These are phyloP conservation scores for Myotis pilosus DNA, from an alignment of 2,797 vertebrate genomes.

Conservation along the genomic window DNA sequence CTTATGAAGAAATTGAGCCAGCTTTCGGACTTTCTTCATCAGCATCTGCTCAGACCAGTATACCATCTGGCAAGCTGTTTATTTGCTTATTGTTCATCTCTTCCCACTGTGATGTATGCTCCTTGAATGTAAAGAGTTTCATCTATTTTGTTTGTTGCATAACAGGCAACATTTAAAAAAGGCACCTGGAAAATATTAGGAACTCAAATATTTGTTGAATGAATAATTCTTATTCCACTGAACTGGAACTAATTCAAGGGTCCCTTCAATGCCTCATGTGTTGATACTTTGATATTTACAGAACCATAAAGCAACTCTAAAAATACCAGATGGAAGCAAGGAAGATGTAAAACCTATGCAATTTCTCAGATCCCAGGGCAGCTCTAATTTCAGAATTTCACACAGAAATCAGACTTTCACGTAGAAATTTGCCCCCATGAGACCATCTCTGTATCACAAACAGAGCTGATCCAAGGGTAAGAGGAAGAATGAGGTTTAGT, in stretches of 20 bases:
- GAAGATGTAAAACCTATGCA: not conserved
- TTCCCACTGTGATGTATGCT: not conserved
- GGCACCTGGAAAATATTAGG: not conserved
- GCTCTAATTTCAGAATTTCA: not conserved
- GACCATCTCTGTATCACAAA: not conserved
- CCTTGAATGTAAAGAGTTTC: not conserved
- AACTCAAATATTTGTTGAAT: not conserved
- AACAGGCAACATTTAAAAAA: not conserved
- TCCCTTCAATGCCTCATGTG: not conserved
- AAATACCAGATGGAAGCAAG: not conserved
- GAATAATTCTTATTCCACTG: not conserved
- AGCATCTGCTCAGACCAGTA: not conserved
- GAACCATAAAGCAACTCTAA: not conserved
- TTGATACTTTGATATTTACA: slow-evolving; percentile 16
- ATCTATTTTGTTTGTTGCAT: not conserved
- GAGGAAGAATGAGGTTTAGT: not conserved
- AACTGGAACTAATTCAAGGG: not conserved
- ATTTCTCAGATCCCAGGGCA: not conserved
- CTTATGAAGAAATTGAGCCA: not conserved
- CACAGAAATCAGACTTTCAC: not conserved
- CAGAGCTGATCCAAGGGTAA: not conserved
- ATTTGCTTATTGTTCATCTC: not conserved
- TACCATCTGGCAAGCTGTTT: not conserved
- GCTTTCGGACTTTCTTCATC: not conserved
- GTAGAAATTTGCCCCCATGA: not conserved